Base-by-base conservation (phyloP, 2,888 invertebrate genomes). In the Muscina levida region DNA sequence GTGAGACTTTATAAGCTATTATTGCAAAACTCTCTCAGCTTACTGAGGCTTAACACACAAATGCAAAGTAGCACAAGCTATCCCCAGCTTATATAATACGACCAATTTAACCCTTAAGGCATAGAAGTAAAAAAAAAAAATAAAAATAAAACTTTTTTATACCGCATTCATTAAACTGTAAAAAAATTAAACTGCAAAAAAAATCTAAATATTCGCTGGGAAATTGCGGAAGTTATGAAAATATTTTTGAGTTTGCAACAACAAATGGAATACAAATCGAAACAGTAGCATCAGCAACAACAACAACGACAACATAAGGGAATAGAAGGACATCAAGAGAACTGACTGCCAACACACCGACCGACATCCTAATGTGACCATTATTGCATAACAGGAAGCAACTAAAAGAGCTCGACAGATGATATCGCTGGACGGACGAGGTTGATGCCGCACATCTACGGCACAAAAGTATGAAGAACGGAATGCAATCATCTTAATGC, bases 11-110 rank as follows among this genome's bases (percentile, higher is more conserved):
- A 67, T 77, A 81, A 74, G 42, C 76, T 68, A 57, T 80, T 73
- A 77, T 77, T 73, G 70, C 72, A 0, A 59, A 48, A 57, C 53
- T 72, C 42, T 77, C 19, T 22, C 31, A 67, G 74, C 77, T 77
- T 72, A 72, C 62, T 19, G 68, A 22, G 71, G 81, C 77, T 81
- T 81, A 77, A 72, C 81, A 81, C 81, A 81, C 77, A 77, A 77
- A 57, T 81, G 72, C 74, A 72, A 81, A 81, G 67, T 75, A 75
- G 71, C 77, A 24, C 59, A 71, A 3, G 31, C 48, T 53, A 70
- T 57, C 42, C 65, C 62, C 62, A 65, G 46, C 46, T 77, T 77
- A 77, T 75, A 68, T 74, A 77, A 74, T 74, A 77, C 73, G 77
- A 74, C 71, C 80, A 77, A 80, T 73, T 77, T 71, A 80, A 77